A percentile compares a stretch with the other conserved stretches of the same genome.
Conservation (phyloP, 2,113 vertebrate species). For the Ceyx melanurus region DNA sequence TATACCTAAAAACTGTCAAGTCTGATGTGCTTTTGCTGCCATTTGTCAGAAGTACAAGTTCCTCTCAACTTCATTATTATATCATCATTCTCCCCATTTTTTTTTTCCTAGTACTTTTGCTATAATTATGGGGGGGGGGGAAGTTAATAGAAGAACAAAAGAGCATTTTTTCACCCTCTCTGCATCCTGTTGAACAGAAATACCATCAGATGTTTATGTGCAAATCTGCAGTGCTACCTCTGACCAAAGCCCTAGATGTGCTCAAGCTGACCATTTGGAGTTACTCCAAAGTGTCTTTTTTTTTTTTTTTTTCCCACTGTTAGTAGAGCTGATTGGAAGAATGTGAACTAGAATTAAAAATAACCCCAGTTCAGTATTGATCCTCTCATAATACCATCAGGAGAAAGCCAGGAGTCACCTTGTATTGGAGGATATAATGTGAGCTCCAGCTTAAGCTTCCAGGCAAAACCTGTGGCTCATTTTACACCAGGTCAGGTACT, state of each 20-base stretch:
- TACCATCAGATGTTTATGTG: not conserved
- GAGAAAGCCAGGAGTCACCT: not conserved
- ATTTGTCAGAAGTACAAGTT: constrained; percentile 47
- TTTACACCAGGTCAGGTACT: not conserved
- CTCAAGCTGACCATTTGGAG: constrained; percentile 15
- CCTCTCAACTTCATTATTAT: constrained; percentile 48
- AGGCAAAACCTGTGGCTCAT: not conserved
- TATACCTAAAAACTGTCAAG: constrained; percentile 60
- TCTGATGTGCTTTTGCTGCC: constrained; percentile 62
- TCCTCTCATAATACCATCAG: not conserved
- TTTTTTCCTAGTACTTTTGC: not conserved
- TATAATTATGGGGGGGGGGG: not conserved
- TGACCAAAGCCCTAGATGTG: not conserved
- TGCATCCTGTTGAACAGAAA: constrained; percentile 34
- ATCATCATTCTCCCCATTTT: constrained; percentile 41
- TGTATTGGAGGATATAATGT: not conserved
- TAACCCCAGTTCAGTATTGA: not conserved
- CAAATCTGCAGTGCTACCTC: constrained; percentile 14
- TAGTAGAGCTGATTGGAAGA: not conserved
- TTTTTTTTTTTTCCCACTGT: not conserved
- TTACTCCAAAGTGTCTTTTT: not conserved
- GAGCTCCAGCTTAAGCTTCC: not conserved
- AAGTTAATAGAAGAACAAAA: constrained; percentile 17
- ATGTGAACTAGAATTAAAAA: constrained; percentile 19
- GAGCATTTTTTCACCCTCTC: constrained; percentile 27